These are phyloP conservation scores for Halcyon smyrnensis DNA, from an alignment of 2,797 vertebrate species.

Conservation along the genomic window DNA sequence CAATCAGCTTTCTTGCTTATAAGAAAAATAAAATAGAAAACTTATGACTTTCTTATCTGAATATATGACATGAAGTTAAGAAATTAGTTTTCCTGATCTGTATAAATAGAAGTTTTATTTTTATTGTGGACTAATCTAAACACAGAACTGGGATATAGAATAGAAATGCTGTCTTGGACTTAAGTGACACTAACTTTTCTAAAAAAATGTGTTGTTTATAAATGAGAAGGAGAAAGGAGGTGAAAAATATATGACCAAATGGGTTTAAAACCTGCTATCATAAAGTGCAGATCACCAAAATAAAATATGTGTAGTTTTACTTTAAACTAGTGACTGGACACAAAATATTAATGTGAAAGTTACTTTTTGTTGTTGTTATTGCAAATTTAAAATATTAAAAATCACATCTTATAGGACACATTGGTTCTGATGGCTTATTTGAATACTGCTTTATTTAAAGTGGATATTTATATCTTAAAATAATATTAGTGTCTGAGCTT, in stretches of 20 bases:
- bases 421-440: neutral
- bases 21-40: neutral
- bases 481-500: neutral
- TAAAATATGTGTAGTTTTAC: neutral
- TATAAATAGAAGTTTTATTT: neutral
- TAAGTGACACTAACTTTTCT: neutral
- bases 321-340: neutral
- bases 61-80: neutral
- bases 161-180: neutral
- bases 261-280: neutral
- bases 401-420: neutral
- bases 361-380: neutral
- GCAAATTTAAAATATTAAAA: neutral
- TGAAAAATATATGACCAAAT: neutral
- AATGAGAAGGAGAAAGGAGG: neutral
- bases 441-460: neutral
- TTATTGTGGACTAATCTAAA: neutral
- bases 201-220: neutral
- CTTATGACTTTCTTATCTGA: neutral
- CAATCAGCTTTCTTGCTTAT: neutral
- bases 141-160: neutral
- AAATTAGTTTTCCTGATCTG: neutral
- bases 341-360: neutral
- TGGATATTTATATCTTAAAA: slow-evolving; percentile 8
- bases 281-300: neutral